Percentiles rank a stretch among this genome's conserved stretches.
Conservation (phyloP, 2,797 vertebrate genomes). For the Uromys caudimaculatus region DNA sequence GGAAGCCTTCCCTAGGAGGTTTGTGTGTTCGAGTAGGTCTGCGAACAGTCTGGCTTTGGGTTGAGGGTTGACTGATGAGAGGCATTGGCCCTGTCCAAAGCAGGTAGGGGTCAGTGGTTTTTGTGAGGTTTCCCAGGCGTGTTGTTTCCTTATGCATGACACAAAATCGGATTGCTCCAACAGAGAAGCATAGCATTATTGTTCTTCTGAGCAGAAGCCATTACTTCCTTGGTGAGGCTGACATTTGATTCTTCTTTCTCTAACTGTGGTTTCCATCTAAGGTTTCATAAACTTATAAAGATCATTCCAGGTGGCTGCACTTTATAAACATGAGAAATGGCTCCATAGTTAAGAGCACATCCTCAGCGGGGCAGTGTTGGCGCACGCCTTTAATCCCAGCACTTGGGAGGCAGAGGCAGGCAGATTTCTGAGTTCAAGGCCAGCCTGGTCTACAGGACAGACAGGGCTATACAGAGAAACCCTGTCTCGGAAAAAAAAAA, state of each 20-base stretch:
- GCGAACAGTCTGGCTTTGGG: neutral
- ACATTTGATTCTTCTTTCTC: neutral
- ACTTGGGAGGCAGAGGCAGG: too few species aligned
- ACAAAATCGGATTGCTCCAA: neutral
- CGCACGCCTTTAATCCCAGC: too few species aligned
- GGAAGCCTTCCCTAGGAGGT: neutral
- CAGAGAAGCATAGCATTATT: neutral
- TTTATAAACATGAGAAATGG: neutral
- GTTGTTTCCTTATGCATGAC: neutral
- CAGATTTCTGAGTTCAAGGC: too few species aligned
- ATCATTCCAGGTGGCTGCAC: neutral
- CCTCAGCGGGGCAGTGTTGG: too few species aligned
- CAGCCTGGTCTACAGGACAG: too few species aligned
- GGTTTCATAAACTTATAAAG: neutral
- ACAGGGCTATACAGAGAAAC: too few species aligned
- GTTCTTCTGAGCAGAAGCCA: conserved; percentile 16
- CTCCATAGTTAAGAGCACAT: neutral
- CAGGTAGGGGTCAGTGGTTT: neutral
- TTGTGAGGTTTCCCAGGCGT: neutral
- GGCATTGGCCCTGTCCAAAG: neutral
- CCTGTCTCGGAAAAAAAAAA: too few species aligned
- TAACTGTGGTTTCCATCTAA: neutral
- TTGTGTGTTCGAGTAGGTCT: neutral
- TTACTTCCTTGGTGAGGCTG: conserved; percentile 41
- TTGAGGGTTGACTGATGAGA: neutral